These are phyloP conservation scores for Psephotus haematonotus DNA, from an alignment of 2,113 vertebrate genomes.

Conservation along the genomic window DNA sequence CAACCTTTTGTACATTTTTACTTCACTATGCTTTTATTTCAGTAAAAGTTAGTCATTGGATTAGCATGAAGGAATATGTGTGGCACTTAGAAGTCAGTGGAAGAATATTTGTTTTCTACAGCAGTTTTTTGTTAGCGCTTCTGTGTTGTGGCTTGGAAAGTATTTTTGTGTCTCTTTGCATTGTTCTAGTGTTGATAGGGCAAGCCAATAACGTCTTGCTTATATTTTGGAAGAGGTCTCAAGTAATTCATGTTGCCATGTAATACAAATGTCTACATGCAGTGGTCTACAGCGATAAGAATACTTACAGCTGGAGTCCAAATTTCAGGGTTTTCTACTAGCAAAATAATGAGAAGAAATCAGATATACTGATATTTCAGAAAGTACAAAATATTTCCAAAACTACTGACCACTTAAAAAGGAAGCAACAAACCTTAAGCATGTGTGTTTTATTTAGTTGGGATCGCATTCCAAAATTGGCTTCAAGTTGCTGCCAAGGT, in stretches of 20 bases:
- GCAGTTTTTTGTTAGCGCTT: background rate
- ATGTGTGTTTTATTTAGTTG: background rate
- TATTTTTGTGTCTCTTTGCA: background rate
- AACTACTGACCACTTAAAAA: background rate
- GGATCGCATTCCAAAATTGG: background rate
- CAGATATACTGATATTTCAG: background rate
- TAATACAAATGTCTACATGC: background rate
- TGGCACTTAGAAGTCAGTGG: background rate
- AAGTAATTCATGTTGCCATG: background rate
- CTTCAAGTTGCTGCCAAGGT: background rate
- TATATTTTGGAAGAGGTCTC: background rate
- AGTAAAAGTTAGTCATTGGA: background rate
- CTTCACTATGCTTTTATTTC: background rate
- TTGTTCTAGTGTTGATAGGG: background rate
- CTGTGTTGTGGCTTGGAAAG: background rate
- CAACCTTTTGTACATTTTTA: background rate
- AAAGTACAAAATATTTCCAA: background rate
- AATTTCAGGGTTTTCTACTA: background rate
- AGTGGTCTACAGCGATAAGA: background rate
- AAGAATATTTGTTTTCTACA: background rate
- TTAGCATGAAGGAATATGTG: background rate
- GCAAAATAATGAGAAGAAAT: background rate
- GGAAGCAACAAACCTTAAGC: background rate
- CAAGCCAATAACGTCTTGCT: background rate
- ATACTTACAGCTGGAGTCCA: background rate